Conservation (phyloP, 2,888 invertebrate species). For the Creontiades dilutus region DNA sequence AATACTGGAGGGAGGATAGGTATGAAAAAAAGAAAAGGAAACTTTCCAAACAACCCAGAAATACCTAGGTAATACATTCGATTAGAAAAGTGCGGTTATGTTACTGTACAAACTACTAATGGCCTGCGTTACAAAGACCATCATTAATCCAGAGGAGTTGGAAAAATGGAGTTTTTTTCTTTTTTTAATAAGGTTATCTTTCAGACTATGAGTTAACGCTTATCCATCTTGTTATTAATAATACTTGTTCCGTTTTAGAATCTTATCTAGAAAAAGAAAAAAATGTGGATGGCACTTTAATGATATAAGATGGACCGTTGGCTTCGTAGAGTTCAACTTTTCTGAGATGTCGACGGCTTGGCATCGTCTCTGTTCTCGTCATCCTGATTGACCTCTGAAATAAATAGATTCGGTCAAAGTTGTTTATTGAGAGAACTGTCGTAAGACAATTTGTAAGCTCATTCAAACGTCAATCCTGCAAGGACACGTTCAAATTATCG, state of each 20-base stretch:
- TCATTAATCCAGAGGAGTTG: not conserved
- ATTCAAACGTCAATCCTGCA: no score
- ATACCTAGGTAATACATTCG: not conserved
- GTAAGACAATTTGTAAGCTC: no score
- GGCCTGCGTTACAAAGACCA: not conserved
- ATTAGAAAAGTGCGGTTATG: not conserved
- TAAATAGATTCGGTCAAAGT: no score
- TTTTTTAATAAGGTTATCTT: not conserved
- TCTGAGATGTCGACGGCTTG: constrained; percentile 55
- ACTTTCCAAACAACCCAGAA: not conserved
- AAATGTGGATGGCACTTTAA: constrained; percentile 64
- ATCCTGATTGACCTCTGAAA: constrained; percentile 43
- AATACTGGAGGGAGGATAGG: constrained; percentile 16
- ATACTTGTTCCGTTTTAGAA: constrained; percentile 43
- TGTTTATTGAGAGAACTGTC: no score
- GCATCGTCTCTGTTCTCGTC: constrained; percentile 38
- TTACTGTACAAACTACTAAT: not conserved
- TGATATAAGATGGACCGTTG: constrained; percentile 26
- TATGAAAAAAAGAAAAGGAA: not conserved
- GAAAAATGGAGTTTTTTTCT: not conserved
- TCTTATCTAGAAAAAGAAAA: constrained; percentile 41
- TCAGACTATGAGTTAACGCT: constrained; percentile 60
- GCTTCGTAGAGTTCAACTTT: constrained; percentile 50
- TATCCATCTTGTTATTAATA: constrained; percentile 41
- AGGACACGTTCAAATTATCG: no score